Conservation (phyloP, 2,888 invertebrate species). For the Podabrus alpinus region DNA sequence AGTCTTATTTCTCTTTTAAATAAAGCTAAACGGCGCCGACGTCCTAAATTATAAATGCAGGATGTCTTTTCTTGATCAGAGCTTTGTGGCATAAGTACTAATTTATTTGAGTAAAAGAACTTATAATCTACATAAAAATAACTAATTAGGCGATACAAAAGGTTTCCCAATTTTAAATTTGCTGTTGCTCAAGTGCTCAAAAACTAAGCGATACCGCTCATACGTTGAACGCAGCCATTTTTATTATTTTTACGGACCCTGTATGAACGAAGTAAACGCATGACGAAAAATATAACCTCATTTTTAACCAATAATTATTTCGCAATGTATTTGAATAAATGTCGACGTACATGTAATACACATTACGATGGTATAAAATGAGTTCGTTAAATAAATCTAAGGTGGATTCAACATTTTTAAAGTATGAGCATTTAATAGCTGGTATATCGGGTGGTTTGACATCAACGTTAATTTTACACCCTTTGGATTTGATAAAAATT, state of each 20-base stretch:
- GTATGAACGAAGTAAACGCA: not conserved
- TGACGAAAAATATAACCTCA: not conserved
- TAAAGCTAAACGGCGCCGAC: no score
- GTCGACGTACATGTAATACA: not conserved
- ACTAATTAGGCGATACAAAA: no score
- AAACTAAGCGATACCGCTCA: no score
- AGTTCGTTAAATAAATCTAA: not conserved
- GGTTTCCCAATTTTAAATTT: no score
- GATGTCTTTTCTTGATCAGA: no score
- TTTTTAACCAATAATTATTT: not conserved
- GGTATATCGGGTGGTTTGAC: slow-evolving; percentile 95
- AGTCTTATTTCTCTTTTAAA: no score
- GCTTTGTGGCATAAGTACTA: no score
- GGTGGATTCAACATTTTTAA: slow-evolving; percentile 56
- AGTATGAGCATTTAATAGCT: slow-evolving; percentile 93
- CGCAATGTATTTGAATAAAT: not conserved
- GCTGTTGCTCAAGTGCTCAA: no score
- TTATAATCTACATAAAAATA: no score
- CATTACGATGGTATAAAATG: not conserved
- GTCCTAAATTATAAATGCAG: no score
- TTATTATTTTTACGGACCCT: not conserved
- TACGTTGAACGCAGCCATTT: no score
- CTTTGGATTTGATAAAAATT: slow-evolving; percentile 97
- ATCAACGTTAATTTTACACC: slow-evolving; percentile 91
- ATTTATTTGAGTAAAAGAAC: no score